A percentile compares a stretch with the other conserved stretches of the same genome.
Conservation (phyloP, 2,888 invertebrate species). For the Harpalus rufipes region DNA sequence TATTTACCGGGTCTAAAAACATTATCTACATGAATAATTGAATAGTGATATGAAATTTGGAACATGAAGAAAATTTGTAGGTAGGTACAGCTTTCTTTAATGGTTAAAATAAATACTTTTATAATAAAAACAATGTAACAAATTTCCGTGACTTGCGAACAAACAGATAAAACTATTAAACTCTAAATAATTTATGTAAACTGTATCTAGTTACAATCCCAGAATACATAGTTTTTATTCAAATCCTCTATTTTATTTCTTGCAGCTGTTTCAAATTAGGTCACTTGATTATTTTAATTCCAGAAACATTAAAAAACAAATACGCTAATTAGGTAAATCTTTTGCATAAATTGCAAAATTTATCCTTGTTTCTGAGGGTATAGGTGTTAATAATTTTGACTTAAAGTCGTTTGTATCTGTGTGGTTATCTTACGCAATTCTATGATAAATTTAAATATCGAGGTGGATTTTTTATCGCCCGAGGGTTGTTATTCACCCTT, state of each 20-base stretch:
- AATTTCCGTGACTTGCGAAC: too few species aligned
- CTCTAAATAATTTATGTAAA: too few species aligned
- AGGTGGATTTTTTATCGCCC: constrained; percentile 19
- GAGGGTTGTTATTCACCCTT: constrained; percentile 28
- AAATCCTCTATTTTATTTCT: neutral
- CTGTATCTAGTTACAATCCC: too few species aligned
- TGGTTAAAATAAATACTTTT: too few species aligned
- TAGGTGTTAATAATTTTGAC: constrained; percentile 39
- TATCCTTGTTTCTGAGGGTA: neutral
- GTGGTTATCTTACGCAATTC: constrained; percentile 47
- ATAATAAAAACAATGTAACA: too few species aligned
- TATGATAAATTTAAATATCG: constrained; percentile 30
- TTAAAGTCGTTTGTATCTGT: constrained; percentile 42
- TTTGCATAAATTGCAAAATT: constrained; percentile 15
- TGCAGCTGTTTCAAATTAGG: constrained; percentile 1
- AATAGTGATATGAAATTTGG: too few species aligned
- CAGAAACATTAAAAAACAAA: constrained; percentile 16
- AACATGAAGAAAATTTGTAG: too few species aligned
- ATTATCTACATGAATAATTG: too few species aligned
- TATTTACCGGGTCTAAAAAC: too few species aligned
- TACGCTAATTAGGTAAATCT: constrained; percentile 13
- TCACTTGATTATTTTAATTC: neutral
- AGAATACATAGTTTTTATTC: too few species aligned
- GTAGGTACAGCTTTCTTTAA: too few species aligned
- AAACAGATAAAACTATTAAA: too few species aligned